A percentile compares a stretch with the other conserved stretches of the same genome.
These are phyloP conservation scores for Limnothrissa miodon DNA, from an alignment of 2,113 vertebrate species.

Conservation along the genomic window DNA sequence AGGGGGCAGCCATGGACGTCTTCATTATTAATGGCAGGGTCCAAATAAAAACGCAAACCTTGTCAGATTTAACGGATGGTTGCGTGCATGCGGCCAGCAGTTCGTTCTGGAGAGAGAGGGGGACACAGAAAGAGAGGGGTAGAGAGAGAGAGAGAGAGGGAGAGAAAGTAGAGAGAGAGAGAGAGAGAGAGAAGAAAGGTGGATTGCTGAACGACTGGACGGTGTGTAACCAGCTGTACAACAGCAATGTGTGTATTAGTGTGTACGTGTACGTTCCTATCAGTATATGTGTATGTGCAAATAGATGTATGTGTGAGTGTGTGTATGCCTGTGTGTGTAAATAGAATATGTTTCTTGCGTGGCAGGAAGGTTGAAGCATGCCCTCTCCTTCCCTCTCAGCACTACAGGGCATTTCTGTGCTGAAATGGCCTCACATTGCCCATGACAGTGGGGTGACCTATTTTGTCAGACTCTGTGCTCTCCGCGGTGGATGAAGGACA, in stretches of 20 bases:
- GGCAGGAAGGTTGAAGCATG: slow-evolving; percentile 16
- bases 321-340: background rate
- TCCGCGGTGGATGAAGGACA: background rate
- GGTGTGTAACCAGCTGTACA: slow-evolving; percentile 39
- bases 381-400: background rate
- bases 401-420: slow-evolving; percentile 8
- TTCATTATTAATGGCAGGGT: slow-evolving; percentile 75
- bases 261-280: slow-evolving; percentile 35
- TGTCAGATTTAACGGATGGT: slow-evolving; percentile 71
- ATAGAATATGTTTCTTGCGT: background rate
- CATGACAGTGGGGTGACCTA: slow-evolving; percentile 14
- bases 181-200: slow-evolving; percentile 18
- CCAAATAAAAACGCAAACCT: slow-evolving; percentile 73
- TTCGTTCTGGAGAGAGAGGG: slow-evolving; percentile 12
- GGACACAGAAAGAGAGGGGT: background rate
- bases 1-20: slow-evolving; percentile 66
- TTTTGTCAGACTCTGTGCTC: background rate
- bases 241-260: slow-evolving; percentile 41
- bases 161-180: background rate
- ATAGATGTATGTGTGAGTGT: slow-evolving; percentile 33
- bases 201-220: slow-evolving; percentile 5
- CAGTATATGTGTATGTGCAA: slow-evolving; percentile 31
- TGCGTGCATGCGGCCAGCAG: slow-evolving; percentile 48
- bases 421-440: slow-evolving; percentile 10
- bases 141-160: background rate